These are phyloP conservation scores for Sminthopsis crassicaudata DNA, from an alignment of 2,113 vertebrate genomes.

Conservation along the genomic window DNA sequence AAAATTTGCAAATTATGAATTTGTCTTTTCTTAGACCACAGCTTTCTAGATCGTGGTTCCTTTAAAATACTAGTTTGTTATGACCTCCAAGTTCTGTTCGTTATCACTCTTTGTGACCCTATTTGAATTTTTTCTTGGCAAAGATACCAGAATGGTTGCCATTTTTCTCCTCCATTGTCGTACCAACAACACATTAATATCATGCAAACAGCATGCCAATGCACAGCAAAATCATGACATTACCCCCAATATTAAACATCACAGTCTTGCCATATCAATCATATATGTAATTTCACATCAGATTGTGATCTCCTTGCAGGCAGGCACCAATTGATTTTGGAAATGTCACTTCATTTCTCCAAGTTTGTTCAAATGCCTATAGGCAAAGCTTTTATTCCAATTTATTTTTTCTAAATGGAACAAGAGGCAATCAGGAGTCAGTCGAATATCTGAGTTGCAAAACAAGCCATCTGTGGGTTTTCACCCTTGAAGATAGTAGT, in stretches of 20 bases:
- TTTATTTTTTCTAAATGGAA: neutral
- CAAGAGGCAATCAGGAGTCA: neutral
- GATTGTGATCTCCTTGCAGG: neutral
- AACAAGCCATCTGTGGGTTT: neutral
- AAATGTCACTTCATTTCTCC: neutral
- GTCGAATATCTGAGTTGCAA: neutral
- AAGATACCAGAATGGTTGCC: too few species aligned
- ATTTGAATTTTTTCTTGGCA: neutral
- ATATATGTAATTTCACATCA: neutral
- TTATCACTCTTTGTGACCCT: neutral
- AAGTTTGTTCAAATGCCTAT: neutral
- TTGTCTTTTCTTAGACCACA: neutral
- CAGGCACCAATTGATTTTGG: neutral
- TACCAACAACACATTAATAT: too few species aligned
- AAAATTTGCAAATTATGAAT: neutral
- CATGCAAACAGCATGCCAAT: too few species aligned
- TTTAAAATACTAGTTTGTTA: neutral
- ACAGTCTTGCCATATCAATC: too few species aligned
- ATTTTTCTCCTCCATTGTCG: too few species aligned
- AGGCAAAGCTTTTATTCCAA: neutral
- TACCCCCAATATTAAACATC: too few species aligned
- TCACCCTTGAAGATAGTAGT: conserved; percentile 20
- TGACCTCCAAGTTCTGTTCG: neutral
- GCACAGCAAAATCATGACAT: too few species aligned
- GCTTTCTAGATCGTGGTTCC: neutral